Conservation (phyloP, 2,888 invertebrate species). For the Seira ritae region DNA sequence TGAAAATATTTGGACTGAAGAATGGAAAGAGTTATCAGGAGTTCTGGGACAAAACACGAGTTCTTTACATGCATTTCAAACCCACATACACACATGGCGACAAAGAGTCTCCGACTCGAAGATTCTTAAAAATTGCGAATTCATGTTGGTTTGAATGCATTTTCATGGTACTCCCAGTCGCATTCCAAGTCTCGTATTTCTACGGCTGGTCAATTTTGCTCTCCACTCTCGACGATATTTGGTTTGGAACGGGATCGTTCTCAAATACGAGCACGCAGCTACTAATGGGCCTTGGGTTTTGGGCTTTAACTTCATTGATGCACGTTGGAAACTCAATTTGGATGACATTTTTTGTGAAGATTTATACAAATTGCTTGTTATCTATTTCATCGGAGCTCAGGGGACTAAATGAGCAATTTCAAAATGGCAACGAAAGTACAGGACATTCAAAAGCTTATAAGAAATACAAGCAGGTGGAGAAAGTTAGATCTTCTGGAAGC, state of each 20-base stretch:
- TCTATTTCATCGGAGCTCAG: slow-evolving; percentile 28
- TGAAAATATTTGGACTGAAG: slow-evolving; percentile 28
- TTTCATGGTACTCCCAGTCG: slow-evolving; percentile 36
- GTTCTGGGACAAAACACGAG: slow-evolving; percentile 43
- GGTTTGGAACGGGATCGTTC: not conserved
- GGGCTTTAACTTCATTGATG: slow-evolving; percentile 19
- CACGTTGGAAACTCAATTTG: slow-evolving; percentile 43
- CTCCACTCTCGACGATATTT: slow-evolving; percentile 26
- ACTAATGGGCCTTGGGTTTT: slow-evolving; percentile 35
- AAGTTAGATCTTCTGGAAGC: not conserved
- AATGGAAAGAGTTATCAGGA: slow-evolving; percentile 33
- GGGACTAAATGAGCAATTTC: not conserved
- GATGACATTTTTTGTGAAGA: slow-evolving; percentile 57
- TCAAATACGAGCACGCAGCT: slow-evolving; percentile 37
- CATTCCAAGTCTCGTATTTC: slow-evolving; percentile 23
- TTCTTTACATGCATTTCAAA: slow-evolving; percentile 26
- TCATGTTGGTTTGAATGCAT: slow-evolving; percentile 14
- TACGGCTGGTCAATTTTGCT: slow-evolving; percentile 5
- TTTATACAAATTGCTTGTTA: slow-evolving; percentile 46
- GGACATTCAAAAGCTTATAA: not conserved
- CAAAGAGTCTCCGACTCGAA: not conserved
- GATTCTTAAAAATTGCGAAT: slow-evolving; percentile 27
- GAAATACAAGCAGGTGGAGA: not conserved
- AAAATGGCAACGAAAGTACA: not conserved
- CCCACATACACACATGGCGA: not conserved